These are phyloP conservation scores for Bos taurus DNA, from an alignment of 2,113 vertebrate species.

Conservation along the genomic window ARS-UCD2.0 NC_037351.1:30831501-30832000, in stretches of 20 bases:
- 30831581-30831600: not conserved
- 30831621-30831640: not conserved
- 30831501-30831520: not conserved
- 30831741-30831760: not conserved
- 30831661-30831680: not conserved
- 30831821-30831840: slow-evolving; percentile 36
- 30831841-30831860: slow-evolving; percentile 33
- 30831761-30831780: not conserved
- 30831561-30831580: not conserved
- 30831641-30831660: not conserved
- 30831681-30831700: not conserved
- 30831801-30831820: slow-evolving; percentile 26
- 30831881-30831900: not conserved
- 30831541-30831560: not conserved
- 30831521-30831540: not conserved
- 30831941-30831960: slow-evolving; percentile 74
- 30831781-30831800: slow-evolving; percentile 9
- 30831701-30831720: not conserved
- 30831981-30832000: slow-evolving; percentile 72
- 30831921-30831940: slow-evolving; percentile 71
- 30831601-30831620: not conserved
- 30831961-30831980: slow-evolving; percentile 71
- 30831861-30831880: slow-evolving; percentile 45
- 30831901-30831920: slow-evolving; percentile 69
- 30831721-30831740: not conserved